Conservation (phyloP, 1,140 invertebrate species). For the Drosophila subpulchrella region DNA sequence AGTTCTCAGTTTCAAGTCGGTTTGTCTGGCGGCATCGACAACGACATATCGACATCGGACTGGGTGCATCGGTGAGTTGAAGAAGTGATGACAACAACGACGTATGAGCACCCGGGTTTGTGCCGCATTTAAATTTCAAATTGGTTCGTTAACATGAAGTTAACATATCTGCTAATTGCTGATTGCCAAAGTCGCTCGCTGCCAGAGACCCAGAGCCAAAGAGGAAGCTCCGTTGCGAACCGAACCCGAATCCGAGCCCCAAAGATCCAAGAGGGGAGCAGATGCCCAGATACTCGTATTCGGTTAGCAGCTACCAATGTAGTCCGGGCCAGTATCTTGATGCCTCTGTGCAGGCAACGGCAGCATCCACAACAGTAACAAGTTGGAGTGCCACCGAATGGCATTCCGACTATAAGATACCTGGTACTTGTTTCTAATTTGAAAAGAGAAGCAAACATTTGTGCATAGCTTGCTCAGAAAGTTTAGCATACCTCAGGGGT, state of each 20-base stretch:
- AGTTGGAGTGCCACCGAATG: constrained; percentile 8
- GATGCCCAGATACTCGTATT: constrained; percentile 60
- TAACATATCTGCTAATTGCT: constrained; percentile 83
- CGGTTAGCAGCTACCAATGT: constrained; percentile 71
- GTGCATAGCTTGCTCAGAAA: too few species aligned
- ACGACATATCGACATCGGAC: constrained; percentile 45
- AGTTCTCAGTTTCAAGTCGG: not conserved
- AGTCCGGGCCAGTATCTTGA: constrained; percentile 73
- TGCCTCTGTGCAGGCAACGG: constrained; percentile 74
- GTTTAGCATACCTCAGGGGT: too few species aligned
- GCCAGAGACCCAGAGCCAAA: constrained; percentile 35
- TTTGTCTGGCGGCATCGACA: constrained; percentile 33
- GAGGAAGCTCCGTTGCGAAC: constrained; percentile 11
- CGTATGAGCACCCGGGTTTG: constrained; percentile 78
- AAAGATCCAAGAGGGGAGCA: constrained; percentile 26
- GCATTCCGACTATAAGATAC: not conserved
- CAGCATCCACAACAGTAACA: constrained; percentile 57
- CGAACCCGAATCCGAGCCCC: constrained; percentile 17
- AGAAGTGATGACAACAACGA: constrained; percentile 79
- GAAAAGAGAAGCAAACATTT: not conserved
- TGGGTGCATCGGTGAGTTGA: constrained; percentile 65
- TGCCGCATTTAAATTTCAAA: constrained; percentile 83
- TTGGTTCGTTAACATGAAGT: constrained; percentile 83
- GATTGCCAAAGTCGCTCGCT: constrained; percentile 78
- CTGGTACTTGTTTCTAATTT: not conserved